Base-by-base conservation (phyloP, 1,140 invertebrate genomes). In the Hestina assimilis region DNA sequence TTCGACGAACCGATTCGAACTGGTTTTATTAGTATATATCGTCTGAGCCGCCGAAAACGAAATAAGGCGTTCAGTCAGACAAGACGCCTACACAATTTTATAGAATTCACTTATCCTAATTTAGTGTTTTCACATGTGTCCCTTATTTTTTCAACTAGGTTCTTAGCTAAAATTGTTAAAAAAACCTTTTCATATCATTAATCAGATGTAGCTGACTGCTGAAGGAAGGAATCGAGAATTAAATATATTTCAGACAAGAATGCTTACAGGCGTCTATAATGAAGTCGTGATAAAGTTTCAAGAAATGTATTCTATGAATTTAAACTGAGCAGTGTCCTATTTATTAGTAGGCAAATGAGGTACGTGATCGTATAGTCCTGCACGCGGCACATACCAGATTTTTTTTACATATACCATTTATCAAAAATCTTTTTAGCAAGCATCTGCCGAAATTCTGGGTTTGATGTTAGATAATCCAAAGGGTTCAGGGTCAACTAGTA, bases 381-480 rank as follows among this genome's bases (percentile, higher is more conserved):
- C 50, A 57, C 54, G 54, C 45, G 21, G 31, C 23, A 54, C 40
- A 46, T 58, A 58, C 29, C 9, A 45, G n/a, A 11, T 12, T 63
- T 69, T 64, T 64, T 63, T 58, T 8, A 55, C 54, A 51, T 33
- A 24, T 23, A 40, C n/a, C 7, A 28, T 31, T 59, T 80, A 83
- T 85, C 75, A 64, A 57, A 31, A 47, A 57, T 63, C 60, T 73
- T 79, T 38, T 80, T 75, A 62, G 72, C 66, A 58, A 69, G 63
- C 81, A 83, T 84, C 79, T 84, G 78, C 81, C 79, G 74, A 78
- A 76, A 78, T 75, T 46, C 58, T 73, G n/a, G n/a, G 60, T 51
- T 63, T 53, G 68, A 74, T 81, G 75, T 56, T 50, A 73, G 74
- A 82, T 80, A 80, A 80, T 73, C 69, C 66, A 66, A 28, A 38